These are phyloP conservation scores for Melieria crassipennis DNA, from an alignment of 2,888 invertebrate species.

Conservation along the genomic window DNA sequence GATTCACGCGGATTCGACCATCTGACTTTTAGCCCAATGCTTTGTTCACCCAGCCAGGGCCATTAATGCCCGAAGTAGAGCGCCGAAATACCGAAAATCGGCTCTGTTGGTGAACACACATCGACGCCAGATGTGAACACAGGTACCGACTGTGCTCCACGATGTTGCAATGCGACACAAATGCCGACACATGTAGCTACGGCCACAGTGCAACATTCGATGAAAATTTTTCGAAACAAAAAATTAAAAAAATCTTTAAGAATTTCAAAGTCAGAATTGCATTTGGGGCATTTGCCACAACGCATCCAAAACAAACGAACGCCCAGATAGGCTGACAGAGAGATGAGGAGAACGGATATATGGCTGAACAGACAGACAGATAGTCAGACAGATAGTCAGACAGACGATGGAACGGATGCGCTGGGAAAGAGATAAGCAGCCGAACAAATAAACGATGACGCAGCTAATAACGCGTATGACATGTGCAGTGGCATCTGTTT, in stretches of 20 bases:
- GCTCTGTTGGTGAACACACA: neutral
- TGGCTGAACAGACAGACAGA: no score
- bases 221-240: conserved; percentile 1
- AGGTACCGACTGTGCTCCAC: conserved; percentile 23
- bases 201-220: neutral
- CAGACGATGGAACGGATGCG: neutral
- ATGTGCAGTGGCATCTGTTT: no score
- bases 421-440: conserved; percentile 13
- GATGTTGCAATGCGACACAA: neutral
- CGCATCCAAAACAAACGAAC: neutral
- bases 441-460: conserved; percentile 8
- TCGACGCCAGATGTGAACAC: conserved; percentile 5
- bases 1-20: no score
- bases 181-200: neutral
- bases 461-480: conserved; percentile 13
- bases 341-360: neutral
- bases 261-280: conserved; percentile 38
- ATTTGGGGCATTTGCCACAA: neutral
- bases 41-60: no score
- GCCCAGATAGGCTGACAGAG: neutral
- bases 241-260: conserved; percentile 6
- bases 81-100: no score
- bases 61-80: no score
- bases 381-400: neutral
- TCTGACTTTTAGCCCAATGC: no score